phyloP scores from a whole-genome alignment of 2,888 invertebrate species.

The Druceiella hillmani region DNA sequence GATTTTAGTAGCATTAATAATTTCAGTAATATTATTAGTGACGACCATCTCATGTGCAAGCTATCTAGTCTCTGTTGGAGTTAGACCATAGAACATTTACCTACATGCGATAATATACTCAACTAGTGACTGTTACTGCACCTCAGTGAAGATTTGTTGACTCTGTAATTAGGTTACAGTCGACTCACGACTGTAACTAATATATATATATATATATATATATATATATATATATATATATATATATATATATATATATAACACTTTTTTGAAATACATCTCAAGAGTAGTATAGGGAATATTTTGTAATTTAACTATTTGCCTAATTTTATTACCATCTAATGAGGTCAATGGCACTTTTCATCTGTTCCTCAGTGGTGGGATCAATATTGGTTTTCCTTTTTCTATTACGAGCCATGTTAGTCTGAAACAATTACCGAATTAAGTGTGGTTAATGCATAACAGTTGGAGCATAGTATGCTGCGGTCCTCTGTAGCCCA shows the following conservation, averaged over 20 bases:
- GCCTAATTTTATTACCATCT: constrained; percentile 11
- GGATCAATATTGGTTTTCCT: constrained; percentile 18
- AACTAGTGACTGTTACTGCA: not conserved
- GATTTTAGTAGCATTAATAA: constrained; percentile 13
- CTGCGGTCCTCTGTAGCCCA: too few relatives aligned
- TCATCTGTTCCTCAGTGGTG: constrained; percentile 15
- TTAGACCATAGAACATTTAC: constrained; percentile 9
- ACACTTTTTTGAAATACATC: constrained; percentile 12
- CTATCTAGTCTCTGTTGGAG: constrained; percentile 14
- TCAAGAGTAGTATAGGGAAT: constrained; percentile 10
- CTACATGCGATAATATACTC: constrained; percentile 12
- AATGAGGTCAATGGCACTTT: constrained; percentile 9
- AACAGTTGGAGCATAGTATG: too few relatives aligned
- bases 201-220: constrained; percentile 5
- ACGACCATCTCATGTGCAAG: constrained; percentile 20
- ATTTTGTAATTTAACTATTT: constrained; percentile 6
- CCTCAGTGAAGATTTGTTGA: constrained; percentile 5
- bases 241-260: not conserved
- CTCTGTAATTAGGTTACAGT: constrained; percentile 9
- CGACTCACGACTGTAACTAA: not conserved
- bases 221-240: too few relatives aligned
- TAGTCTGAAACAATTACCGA: too few relatives aligned
- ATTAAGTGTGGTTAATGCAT: too few relatives aligned
- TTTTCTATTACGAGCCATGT: constrained; percentile 17
- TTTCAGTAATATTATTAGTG: constrained; percentile 14